Percentiles rank a stretch among this genome's conserved stretches.
phyloP scores from a whole-genome alignment of 2,888 invertebrate genomes.

The Nipponacmea schrenckii region DNA sequence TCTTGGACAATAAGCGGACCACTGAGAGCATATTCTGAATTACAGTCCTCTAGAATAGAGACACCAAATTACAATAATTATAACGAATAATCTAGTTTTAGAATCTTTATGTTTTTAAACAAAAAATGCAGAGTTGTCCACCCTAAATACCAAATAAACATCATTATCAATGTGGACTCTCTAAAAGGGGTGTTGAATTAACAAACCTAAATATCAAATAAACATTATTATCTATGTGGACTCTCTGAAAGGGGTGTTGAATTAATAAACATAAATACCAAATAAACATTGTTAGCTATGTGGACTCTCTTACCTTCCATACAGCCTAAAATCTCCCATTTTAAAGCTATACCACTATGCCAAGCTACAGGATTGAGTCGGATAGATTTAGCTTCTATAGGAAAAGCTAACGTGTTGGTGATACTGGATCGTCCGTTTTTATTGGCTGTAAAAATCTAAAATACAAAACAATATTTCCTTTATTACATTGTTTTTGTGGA shows the following conservation, averaged over 20 bases:
- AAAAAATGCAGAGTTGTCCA: background rate
- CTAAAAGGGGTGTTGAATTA: too few relatives aligned
- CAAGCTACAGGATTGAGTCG: conserved; percentile 46
- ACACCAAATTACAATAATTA: background rate
- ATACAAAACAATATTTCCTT: too few relatives aligned
- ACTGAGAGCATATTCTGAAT: conserved; percentile 50
- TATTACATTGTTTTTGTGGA: too few relatives aligned
- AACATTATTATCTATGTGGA: too few relatives aligned
- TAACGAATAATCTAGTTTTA: background rate
- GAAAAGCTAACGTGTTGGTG: conserved; percentile 41
- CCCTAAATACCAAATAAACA: background rate
- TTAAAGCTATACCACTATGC: conserved; percentile 48
- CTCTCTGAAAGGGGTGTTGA: too few relatives aligned
- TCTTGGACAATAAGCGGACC: conserved; percentile 48
- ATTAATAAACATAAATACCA: too few relatives aligned
- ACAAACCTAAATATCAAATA: too few relatives aligned
- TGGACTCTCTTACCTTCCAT: conserved; percentile 38
- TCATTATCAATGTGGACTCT: too few relatives aligned
- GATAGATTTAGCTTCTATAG: conserved; percentile 49
- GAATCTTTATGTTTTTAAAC: too few relatives aligned
- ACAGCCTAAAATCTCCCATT: conserved; percentile 53
- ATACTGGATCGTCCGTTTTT: conserved; percentile 33
- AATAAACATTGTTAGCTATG: too few relatives aligned
- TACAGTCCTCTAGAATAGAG: conserved; percentile 40
- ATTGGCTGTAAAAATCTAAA: conserved; percentile 49